phyloP scores from a whole-genome alignment of 1,140 invertebrate species.

The Heliothis subflexa region DNA sequence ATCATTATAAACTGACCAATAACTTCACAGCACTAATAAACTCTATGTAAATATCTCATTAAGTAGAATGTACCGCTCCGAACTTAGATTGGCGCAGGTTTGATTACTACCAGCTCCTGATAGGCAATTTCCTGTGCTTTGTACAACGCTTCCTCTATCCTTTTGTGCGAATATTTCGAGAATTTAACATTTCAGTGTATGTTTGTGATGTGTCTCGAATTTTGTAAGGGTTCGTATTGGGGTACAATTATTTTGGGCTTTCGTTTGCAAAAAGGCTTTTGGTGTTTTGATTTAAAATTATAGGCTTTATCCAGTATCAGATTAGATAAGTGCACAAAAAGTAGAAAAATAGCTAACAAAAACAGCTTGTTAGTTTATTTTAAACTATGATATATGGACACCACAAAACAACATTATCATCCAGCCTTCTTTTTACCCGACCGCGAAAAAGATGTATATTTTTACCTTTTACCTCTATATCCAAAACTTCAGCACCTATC shows the following conservation, averaged over 20 bases:
- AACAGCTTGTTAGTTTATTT: no score
- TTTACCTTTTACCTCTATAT: background rate
- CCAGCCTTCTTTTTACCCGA: no score
- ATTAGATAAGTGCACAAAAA: no score
- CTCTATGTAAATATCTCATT: slow-evolving; percentile 67
- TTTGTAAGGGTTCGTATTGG: slow-evolving; percentile 21
- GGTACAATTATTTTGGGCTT: background rate
- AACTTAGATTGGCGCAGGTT: slow-evolving; percentile 75
- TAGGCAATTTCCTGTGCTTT: slow-evolving; percentile 81
- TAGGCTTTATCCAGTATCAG: no score
- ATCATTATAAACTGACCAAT: slow-evolving; percentile 3
- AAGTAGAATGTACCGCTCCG: slow-evolving; percentile 57
- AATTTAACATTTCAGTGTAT: slow-evolving; percentile 60
- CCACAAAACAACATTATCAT: background rate
- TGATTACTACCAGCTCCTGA: slow-evolving; percentile 71
- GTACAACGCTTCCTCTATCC: slow-evolving; percentile 65
- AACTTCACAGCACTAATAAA: slow-evolving; percentile 10
- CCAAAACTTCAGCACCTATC: background rate
- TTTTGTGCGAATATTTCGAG: slow-evolving; percentile 65
- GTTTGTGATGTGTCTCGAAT: slow-evolving; percentile 41
- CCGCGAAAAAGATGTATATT: no score
- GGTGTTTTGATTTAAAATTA: background rate
- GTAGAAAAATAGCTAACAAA: no score
- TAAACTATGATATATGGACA: no score
- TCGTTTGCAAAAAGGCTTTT: background rate